Evolutionary conservation across 2,888 invertebrate species (phyloP), one percentile per base, ranked within the genome.

Genomic region (Caenorhabditis angaria): DNA sequence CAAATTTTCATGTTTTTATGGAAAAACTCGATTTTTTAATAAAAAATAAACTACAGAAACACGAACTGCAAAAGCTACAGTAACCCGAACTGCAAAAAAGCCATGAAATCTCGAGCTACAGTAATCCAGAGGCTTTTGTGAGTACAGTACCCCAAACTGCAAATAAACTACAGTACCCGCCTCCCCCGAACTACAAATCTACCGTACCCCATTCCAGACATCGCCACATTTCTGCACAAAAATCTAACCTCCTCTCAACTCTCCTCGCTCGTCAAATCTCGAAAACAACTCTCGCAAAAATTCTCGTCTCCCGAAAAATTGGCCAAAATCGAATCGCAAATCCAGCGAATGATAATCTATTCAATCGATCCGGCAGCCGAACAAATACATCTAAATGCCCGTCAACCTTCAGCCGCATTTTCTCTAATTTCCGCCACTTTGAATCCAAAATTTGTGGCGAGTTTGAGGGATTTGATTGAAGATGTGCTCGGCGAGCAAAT

Each of bases 351-450:
- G 62, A 65, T 71, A 20, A 62, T 66, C 14, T 71, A 71, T 51
- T 71, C 71, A 3, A 60, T 71, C 47, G 66, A 71, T 50, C 66
- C 71, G 20, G 66, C 71, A 22, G 71, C 71, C 6, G 71, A 71
- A 51, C 71, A 71, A 32, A 71, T 71, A 24, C 66, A 71, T 41
- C 58, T 60, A n/a, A 60, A 56, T 27, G 71, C 71, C 0, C 60
- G 56, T 18, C 53, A 47, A 27, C 71, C 71, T 6, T 71, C 71
- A 22, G 63, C 66, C 63, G 71, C 71, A 10, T 71, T 71, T 48
- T 63, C 71, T 2, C 32, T 71, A 50, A 71, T 71, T 29, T 63
- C 66, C 2, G 66, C 66, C 32, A 71, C 71, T 12, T 22, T 71
- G 3, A 71, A 71, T 25, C 61, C 60, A 8, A n/a, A 64, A 61